Evolutionary conservation across 2,113 vertebrate species (phyloP), one percentile per base, ranked within the genome.

Genomic region (Oreochromis tanganicae): DNA sequence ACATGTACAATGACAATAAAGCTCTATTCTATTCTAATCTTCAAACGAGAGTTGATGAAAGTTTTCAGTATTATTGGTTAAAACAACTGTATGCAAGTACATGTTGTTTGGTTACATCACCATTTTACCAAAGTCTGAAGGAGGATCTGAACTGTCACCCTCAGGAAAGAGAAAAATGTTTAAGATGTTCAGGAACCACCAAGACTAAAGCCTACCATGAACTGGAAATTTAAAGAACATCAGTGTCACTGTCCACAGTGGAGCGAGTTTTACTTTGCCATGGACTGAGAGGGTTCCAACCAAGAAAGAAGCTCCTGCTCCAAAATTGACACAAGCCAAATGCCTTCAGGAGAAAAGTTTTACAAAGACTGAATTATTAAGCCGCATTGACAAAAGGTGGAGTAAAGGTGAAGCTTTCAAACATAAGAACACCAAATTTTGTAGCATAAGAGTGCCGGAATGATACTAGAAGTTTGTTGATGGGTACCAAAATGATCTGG

Each of bases 361-460:
- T 66, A 66, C 34, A n/a, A 38, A 66, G 61, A 1, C 6, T 38
- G 34, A 38, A 38, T 13, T 21, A 38, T 13, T 38, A 38, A n/a
- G 34, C 19, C 3, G 1, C 19, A 66, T 3, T 66, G 34, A 38
- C 34, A 38, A 66, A 34, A 68, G 61, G 61, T n/a, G 19, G 61
- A 21, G 34, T 38, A 38, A 68, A 38, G 34, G 19, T 68, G 32
- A 66, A 66, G 61, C 34, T 68, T 21, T 68, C 61, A 38, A 68
- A 68, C 34, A 36, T 12, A 38, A 66, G 4, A 38, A 68, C 6
- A 36, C 61, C 57, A 61, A 0, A 34, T 61, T 34, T 61, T 61
- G 10, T 13, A 66, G 0, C 0, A 66, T 38, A 7, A 38, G 17
- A 2, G 9, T 68, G 10, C 34, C 61, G 13, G 61, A 38, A 2